Evolutionary conservation across 1,140 invertebrate species (phyloP), one percentile per base, ranked within the genome.

Genomic region (Drepana arcuata): DNA sequence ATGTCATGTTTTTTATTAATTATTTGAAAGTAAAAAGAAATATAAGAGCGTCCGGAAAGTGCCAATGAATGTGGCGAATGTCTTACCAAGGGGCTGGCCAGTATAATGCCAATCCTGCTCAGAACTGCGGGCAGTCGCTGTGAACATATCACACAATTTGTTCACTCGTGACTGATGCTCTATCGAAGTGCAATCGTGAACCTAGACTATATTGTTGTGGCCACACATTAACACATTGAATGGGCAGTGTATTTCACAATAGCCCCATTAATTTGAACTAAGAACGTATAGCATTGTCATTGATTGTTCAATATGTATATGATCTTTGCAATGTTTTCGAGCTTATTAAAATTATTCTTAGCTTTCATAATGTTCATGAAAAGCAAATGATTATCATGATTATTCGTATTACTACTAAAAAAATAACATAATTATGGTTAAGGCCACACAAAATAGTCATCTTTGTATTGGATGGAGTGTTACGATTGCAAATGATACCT

Each of bases 71-170:
- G 67, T 67, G 73, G 77, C 77, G 68, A 70, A 74, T 61, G 55
- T 87, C 92, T 94, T 94, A 94, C 92, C 92, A 93, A 89, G 85
- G 92, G 92, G 89, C 92, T 93, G 88, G 92, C 92, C 90, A 94
- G 91, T 88, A 93, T 93, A 87, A 93, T 92, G 89, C 92, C 92
- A 90, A 94, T 93, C 89, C 92, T 91, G 91, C 90, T 93, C 87
- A 94, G 90, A 85, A 94, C 92, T 87, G 92, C 92, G 87, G 92
- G 92, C 85, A 94, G 90, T 86, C 92, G 92, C 92, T 94, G 92
- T 81, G 93, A 93, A 88, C 81, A 86, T 77, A 84, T 79, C 83
- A 86, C 84, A 87, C 78, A 74, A 48, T 63, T 75, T 69, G 65
- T 82, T 83, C 74, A 80, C 75, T 78, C 65, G 78, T 80, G 78